Evolutionary conservation across 1,140 invertebrate genomes (phyloP).

Genomic region (Heliconius nattereri): DNA sequence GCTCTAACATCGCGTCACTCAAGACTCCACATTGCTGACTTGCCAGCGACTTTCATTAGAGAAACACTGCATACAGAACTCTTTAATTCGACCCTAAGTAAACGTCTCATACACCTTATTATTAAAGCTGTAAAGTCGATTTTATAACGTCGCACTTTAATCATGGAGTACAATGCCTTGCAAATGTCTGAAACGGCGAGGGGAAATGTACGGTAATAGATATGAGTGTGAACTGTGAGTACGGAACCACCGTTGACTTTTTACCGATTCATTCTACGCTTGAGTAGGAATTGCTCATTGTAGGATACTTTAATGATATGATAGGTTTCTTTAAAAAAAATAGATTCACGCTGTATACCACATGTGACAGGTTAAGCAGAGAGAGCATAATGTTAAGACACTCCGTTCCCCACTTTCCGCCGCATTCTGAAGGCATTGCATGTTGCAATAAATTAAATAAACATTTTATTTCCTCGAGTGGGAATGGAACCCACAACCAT

Average conservation of each 20-base stretch:
- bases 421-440: not conserved
- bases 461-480: too few relatives aligned
- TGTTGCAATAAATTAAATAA: not conserved
- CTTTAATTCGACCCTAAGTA: conserved; percentile 29
- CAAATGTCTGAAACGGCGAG: conserved; percentile 31
- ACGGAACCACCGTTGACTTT: conserved; percentile 23
- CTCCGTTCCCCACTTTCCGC: too few relatives aligned
- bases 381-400: too few relatives aligned
- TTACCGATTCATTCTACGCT: not conserved
- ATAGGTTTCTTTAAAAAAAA: not conserved
- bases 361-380: too few relatives aligned
- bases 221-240: conserved; percentile 21
- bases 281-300: conserved; percentile 16
- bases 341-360: too few relatives aligned
- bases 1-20: conserved; percentile 30
- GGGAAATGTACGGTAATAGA: conserved; percentile 30
- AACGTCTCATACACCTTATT: conserved; percentile 16
- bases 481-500: too few relatives aligned
- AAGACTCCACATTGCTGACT: conserved; percentile 28
- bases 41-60: conserved; percentile 36
- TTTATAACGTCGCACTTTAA: conserved; percentile 19
- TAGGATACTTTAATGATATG: not conserved
- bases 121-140: not conserved
- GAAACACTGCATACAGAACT: conserved; percentile 35
- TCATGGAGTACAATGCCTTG: conserved; percentile 26